These are phyloP conservation scores for Halcyon senegalensis DNA, from an alignment of 2,113 vertebrate genomes.

Conservation along the genomic window DNA sequence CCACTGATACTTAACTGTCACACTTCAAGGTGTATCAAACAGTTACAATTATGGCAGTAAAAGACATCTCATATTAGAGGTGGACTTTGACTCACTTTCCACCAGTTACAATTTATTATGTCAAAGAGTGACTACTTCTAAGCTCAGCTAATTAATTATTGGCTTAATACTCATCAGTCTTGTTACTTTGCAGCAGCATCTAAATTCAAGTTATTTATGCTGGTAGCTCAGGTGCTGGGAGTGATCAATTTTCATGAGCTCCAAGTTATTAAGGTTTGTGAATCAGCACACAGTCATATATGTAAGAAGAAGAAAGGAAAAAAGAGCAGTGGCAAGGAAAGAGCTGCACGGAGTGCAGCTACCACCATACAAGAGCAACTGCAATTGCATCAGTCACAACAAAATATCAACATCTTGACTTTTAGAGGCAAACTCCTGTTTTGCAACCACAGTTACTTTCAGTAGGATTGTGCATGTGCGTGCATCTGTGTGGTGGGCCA, in stretches of 20 bases:
- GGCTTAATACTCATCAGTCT: neutral
- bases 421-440: neutral
- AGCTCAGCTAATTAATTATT: neutral
- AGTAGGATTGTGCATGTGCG: accelerated
- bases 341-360: neutral
- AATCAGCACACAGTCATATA: neutral
- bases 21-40: accelerated
- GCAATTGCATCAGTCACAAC: neutral
- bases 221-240: neutral
- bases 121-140: neutral
- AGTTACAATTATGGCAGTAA: neutral
- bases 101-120: neutral
- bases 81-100: neutral
- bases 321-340: neutral
- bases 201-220: constrained; percentile 10
- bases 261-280: neutral
- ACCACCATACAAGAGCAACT: neutral
- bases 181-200: neutral
- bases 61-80: neutral
- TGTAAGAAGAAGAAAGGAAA: neutral
- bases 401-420: neutral
- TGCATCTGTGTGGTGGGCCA: neutral
- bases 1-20: neutral
- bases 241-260: neutral
- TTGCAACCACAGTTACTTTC: neutral